These are phyloP conservation scores for Tethea ocularis DNA, from an alignment of 2,888 invertebrate species.

Conservation along the genomic window DNA sequence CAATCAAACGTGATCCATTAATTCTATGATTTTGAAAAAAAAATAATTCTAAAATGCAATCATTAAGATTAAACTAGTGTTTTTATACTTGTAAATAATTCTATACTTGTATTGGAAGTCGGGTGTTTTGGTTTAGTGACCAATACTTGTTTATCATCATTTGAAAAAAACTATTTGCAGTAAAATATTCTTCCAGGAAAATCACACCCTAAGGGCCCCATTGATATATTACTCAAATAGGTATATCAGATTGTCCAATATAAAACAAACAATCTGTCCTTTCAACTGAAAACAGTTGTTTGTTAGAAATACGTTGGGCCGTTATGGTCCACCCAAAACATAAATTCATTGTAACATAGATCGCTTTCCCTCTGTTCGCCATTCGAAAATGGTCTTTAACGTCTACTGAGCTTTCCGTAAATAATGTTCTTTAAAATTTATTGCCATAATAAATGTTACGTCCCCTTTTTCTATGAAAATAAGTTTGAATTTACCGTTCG, in stretches of 20 bases:
- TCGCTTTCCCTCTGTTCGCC: conserved; percentile 63
- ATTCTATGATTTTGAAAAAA: no score
- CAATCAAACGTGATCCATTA: no score
- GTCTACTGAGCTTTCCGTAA: conserved; percentile 80
- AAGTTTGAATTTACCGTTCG: conserved; percentile 74
- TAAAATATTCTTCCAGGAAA: neutral
- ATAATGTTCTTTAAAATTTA: conserved; percentile 81
- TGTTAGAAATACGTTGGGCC: conserved; percentile 34
- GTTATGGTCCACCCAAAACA: conserved; percentile 60
- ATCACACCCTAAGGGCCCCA: neutral
- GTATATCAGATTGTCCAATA: conserved; percentile 19
- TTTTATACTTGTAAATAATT: no score
- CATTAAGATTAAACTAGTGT: no score
- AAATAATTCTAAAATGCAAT: no score
- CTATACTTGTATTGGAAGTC: no score
- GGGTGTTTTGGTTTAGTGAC: no score
- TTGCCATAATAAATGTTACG: conserved; percentile 78
- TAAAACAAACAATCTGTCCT: conserved; percentile 44
- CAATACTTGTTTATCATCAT: neutral
- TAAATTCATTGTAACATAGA: conserved; percentile 76
- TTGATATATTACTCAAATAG: conserved; percentile 16
- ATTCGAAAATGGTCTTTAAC: conserved; percentile 78
- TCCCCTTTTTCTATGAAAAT: conserved; percentile 79
- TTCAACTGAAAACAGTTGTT: conserved; percentile 45
- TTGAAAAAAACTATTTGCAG: neutral